Evolutionary conservation across 2,888 invertebrate genomes (phyloP), one percentile per base, ranked within the genome.

Genomic region (Philereme transversata): DNA sequence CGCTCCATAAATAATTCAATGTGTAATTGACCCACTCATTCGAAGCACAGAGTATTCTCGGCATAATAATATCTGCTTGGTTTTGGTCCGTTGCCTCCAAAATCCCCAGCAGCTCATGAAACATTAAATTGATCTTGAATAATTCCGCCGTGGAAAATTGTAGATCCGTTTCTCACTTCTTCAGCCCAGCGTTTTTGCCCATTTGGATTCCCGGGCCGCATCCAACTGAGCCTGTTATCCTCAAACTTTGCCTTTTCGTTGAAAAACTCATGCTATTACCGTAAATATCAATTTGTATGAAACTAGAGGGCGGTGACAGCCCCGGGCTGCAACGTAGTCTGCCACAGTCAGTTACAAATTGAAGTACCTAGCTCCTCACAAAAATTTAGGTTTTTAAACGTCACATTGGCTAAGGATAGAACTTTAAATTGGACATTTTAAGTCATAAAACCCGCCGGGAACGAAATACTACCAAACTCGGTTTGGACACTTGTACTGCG

Each of bases 261-360:
- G 86, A 90, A 90, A 92, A 91, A 89, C 88, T 89, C 88, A 68
- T 72, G 86, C 90, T 87, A 89, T 92, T 89, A 91, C 86, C 89
- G 90, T 92, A 92, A 92, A 92, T 92, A 92, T 91, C 92, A 91
- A 92, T 92, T 92, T 90, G 88, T 88, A 89, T 90, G 88, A 86
- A 90, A 87, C 90, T 86, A 87, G 87, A 83, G 84, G 88, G 88
- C 80, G 87, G 86, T 79, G 81, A 78, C 77, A 67, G 81, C 79
- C 77, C 71, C 69, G 72, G 73, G 77, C 78, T 71, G 79, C 71
- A 86, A 86, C 82, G 86, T 85, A 74, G 68, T 72, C 78, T 79
- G 80, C 76, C 71, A 74, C 78, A 84, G 82, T 83, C 82, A 82
- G 85, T 83, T 82, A 86, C 87, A 87, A 89, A 87, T 88, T 87